These are phyloP conservation scores for Brienomyrus brachyistius DNA, from an alignment of 2,113 vertebrate genomes.

Conservation along the genomic window DNA sequence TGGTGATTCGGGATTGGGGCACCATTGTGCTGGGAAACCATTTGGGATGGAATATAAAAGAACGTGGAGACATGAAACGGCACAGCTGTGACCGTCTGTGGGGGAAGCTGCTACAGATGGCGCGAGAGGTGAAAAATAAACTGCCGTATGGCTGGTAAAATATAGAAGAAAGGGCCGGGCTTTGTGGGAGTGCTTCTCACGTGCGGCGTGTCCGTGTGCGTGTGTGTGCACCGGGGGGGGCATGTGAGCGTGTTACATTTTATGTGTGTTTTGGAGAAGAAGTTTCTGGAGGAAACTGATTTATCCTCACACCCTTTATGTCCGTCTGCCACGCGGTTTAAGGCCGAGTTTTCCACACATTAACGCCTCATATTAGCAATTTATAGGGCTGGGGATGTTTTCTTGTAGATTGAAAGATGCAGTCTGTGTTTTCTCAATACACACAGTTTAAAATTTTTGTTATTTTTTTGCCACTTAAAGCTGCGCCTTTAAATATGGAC, in stretches of 20 bases:
- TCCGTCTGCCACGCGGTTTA: slow-evolving; percentile 36
- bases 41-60: slow-evolving; percentile 41
- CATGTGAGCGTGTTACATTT: not conserved
- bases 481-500: slow-evolving; percentile 13
- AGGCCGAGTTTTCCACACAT: slow-evolving; percentile 22
- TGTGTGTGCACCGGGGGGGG: not conserved
- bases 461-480: not conserved
- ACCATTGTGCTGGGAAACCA: slow-evolving; percentile 32
- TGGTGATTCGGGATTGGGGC: slow-evolving; percentile 28
- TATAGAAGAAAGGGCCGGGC: slow-evolving; percentile 38
- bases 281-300: slow-evolving; percentile 25
- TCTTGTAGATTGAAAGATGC: not conserved
- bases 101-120: slow-evolving; percentile 70
- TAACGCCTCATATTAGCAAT: slow-evolving; percentile 11
- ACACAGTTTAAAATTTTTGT: not conserved
- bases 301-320: slow-evolving; percentile 28
- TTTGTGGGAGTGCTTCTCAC: slow-evolving; percentile 28
- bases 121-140: slow-evolving; percentile 49
- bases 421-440: not conserved
- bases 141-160: slow-evolving; percentile 48
- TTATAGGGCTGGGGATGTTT: slow-evolving; percentile 15
- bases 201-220: slow-evolving; percentile 17
- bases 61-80: slow-evolving; percentile 60
- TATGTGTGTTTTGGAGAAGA: slow-evolving; percentile 21
- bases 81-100: slow-evolving; percentile 70